Conservation (phyloP, 2,888 invertebrate species). For the Cancer borealis region DNA sequence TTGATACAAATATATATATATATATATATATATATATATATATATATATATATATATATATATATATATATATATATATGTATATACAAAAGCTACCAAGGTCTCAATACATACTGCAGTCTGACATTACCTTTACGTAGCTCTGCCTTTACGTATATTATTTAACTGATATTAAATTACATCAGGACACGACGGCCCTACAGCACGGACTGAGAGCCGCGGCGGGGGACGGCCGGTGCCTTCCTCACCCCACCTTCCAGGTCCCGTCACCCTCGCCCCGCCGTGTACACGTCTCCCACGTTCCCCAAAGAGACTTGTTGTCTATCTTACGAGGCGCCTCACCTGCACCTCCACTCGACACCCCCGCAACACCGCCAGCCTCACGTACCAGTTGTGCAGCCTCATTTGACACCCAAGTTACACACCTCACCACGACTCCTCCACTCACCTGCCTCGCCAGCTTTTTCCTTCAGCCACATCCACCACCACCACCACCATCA, state of each 20-base stretch:
- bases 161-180: constrained; percentile 57
- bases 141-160: constrained; percentile 34
- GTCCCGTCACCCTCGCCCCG: not conserved
- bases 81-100: not conserved
- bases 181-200: constrained; percentile 42
- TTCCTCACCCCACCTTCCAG: not conserved
- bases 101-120: not conserved
- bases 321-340: constrained; percentile 8
- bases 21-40: not conserved
- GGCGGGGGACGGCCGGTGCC: not conserved
- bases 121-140: constrained; percentile 33
- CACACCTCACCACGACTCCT: not conserved
- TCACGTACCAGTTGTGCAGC: not conserved
- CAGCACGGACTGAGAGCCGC: too few species aligned
- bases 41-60: not conserved
- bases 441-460: not conserved
- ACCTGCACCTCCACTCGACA: not conserved
- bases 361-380: not conserved
- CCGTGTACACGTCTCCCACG: constrained; percentile 29
- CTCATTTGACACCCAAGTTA: constrained; percentile 24
- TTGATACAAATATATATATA: not conserved
- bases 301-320: constrained; percentile 29
- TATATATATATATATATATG: not conserved
- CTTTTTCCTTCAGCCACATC: not conserved
- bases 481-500: not conserved